phyloP scores from a whole-genome alignment of 2,888 invertebrate species.

The Rotaria magnacalcarata region DNA sequence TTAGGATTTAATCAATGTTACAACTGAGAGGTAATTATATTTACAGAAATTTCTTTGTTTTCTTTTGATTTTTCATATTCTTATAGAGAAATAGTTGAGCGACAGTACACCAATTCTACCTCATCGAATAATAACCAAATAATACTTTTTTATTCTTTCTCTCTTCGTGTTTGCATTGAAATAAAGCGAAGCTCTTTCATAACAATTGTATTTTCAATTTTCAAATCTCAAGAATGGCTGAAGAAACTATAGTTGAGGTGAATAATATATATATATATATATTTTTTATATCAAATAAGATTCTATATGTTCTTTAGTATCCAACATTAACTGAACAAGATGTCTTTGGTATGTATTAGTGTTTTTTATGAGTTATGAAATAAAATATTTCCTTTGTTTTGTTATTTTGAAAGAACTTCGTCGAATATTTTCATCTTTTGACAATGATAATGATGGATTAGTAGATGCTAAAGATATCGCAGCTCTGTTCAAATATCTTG shows the following conservation, averaged over 20 bases:
- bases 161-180: background rate
- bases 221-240: no score
- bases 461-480: background rate
- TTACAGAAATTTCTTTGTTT: no score
- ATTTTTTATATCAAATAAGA: background rate
- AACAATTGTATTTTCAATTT: background rate
- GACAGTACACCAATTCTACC: background rate
- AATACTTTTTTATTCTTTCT: background rate
- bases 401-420: background rate
- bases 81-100: background rate
- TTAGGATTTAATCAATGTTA: background rate
- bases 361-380: background rate
- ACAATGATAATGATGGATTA: background rate
- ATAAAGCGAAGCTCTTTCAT: background rate
- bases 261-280: background rate
- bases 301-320: background rate
- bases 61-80: no score
- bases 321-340: background rate
- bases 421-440: background rate
- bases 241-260: background rate
- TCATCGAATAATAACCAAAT: background rate
- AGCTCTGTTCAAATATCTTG: background rate
- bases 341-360: background rate
- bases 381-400: background rate
- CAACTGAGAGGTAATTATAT: background rate